Percentiles rank a stretch among this genome's conserved stretches.
Conservation (phyloP, 2,888 invertebrate species). For the Antheraea assamensis region DNA sequence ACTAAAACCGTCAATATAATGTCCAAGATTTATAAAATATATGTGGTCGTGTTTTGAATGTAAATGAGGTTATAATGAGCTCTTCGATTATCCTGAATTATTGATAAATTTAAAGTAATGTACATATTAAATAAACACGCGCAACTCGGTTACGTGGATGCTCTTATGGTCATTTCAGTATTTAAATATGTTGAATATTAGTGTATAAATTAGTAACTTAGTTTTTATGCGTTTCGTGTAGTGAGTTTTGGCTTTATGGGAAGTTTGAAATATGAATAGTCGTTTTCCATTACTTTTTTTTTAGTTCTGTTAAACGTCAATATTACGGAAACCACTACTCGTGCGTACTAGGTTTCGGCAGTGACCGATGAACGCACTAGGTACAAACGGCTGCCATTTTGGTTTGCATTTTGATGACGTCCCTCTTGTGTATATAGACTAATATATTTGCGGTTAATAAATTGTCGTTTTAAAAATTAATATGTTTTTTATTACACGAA, state of each 20-base stretch:
- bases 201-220: conserved; percentile 59
- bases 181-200: conserved; percentile 68
- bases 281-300: conserved; percentile 31
- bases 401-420: conserved; percentile 78
- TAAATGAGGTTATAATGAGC: conserved; percentile 70
- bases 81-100: conserved; percentile 70
- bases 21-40: conserved; percentile 32
- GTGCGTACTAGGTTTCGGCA: not conserved
- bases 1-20: conserved; percentile 39
- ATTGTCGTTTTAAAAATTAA: conserved; percentile 76
- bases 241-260: conserved; percentile 57
- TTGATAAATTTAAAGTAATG: conserved; percentile 54
- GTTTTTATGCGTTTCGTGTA: conserved; percentile 66
- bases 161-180: conserved; percentile 72
- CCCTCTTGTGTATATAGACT: conserved; percentile 78
- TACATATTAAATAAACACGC: conserved; percentile 67
- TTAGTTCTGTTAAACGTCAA: not conserved
- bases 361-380: conserved; percentile 25
- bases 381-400: conserved; percentile 55
- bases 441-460: conserved; percentile 81
- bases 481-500: conserved; percentile 12
- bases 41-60: conserved; percentile 25
- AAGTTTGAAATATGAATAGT: conserved; percentile 44
- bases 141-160: conserved; percentile 64
- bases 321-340: not conserved